Base-by-base conservation (phyloP, 2,113 vertebrate genomes). In the Heteronetta atricapilla region DNA sequence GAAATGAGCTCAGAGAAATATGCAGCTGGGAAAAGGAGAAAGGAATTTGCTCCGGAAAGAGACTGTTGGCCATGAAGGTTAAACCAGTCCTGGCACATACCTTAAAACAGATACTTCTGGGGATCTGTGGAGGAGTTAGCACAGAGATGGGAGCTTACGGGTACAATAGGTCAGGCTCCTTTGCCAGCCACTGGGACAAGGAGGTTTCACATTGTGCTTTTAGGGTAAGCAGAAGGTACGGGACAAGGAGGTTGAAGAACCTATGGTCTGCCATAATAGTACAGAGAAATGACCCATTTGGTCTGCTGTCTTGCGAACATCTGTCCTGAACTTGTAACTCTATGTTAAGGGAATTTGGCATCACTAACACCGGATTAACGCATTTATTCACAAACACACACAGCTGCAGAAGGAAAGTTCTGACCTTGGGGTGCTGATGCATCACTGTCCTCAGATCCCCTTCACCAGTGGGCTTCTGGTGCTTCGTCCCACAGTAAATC, bases 61-160 rank as follows among this genome's bases (percentile, higher is more conserved):
- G 59, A 53, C 16, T 31, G 8, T 18, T 82, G 67, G 70, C 66
- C 52, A 23, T 2, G 0, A 92, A 85, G 50, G 2, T 0, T 58
- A 29, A 22, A 72, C 20, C 11, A 4, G 0, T 21, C 55, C 21
- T 85, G 70, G 59, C 33, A 19, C 15, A 20, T 0, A 1, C 31
- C 44, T 85, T 63, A 33, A 59, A 66, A 81, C 6, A 44, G 58
- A 22, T 40, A 1, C 23, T 50, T 78, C 62, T 82, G 78, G 46
- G 74, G 89, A 86, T 40, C 42, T 50, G 26, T 42, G 66, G 46
- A 58, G 34, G 78, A 92, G 33, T 14, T 34, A 92, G 44, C 14
- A 67, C 21, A 85, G 42, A 79, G 60, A 38, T 31, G 11, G 62
- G 12, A 91, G 63, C 26, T 58, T 77, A 50, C 40, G 67, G 46